Base-by-base conservation (phyloP, 2,888 invertebrate genomes). In the Dromius quadrimaculatus region DNA sequence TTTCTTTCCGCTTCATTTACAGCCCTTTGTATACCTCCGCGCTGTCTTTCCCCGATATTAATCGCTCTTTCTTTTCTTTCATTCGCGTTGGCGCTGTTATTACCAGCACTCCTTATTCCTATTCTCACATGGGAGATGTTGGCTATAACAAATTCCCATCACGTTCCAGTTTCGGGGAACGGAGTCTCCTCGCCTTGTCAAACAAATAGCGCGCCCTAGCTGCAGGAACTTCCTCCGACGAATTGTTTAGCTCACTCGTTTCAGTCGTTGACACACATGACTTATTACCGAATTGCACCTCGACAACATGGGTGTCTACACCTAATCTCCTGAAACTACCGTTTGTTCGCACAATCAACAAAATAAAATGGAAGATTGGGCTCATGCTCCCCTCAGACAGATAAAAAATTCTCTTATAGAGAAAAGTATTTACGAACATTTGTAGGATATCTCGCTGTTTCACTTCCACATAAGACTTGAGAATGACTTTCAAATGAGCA, bases 71-170 rank as follows among this genome's bases (percentile, higher is more conserved):
- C 76, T 75, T 74, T 73, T 75, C 74, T 74, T 73, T 73, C 73
- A 75, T 75, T 75, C 75, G 73, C 75, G 73, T 72, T 11, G 66
- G 13, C 54, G 75, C 75, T 75, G 76, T 68, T 76, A 76, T 76
- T 76, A 76, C 76, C 68, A 71, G 71, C 50, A 38, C 74, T 73
- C 74, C 75, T 76, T 76, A 75, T 75, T 75, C 73, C 73, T 74
- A 73, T 43, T 71, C 74, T 75, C 77, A 74, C 77, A 75, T 74
- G 76, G 76, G 77, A 77, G 76, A 76, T 76, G 76, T 76, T 76
- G 47, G 73, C 75, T 74, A 74, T 75, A 73, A 74, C 74, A 75
- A 72, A 78, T 77, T 78, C 78, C 74, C 76, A 76, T 76, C 78
- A 78, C 78, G 78, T 77, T 71, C 54, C 15, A 23, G 28, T 43